Evolutionary conservation across 2,888 invertebrate genomes (phyloP), one percentile per base, ranked within the genome.

Genomic region (Cheiracanthium punctorium): DNA sequence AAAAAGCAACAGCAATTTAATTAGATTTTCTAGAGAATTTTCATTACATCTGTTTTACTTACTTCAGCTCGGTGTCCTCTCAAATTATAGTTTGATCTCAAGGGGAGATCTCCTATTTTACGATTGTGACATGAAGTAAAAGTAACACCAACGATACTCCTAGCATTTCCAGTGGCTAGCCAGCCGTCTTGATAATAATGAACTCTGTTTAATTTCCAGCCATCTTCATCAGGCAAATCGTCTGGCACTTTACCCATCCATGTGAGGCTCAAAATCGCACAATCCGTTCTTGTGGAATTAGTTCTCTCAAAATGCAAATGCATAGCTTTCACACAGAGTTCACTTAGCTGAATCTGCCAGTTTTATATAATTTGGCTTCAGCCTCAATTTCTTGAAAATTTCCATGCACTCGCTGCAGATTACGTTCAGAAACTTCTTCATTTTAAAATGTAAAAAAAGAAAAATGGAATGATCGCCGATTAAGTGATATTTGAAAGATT

Each of bases 211-310:
- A 98, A 93, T 93, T 97, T 97, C 98, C 98, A 98, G 90, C 97
- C 97, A 92, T 97, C 97, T 92, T 97, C 96, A 96, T 97, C 91
- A 91, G 97, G 97, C 90, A 97, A 93, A 91, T 97, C 96, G 92
- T 98, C 98, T 89, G 98, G 98, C 90, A 98, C 97, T 93, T 98
- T 97, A 89, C 98, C 98, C 98, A 98, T 98, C 98, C 98, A 98
- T 91, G 98, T 97, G 91, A 98, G 94, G 90, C 97, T 96, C 91
- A 97, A 93, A 91, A 98, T 96, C 90, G 96, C 95, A 93, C 97
- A 98, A 93, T 98, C 98, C 90, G 97, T 96, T 37, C 88, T 80
- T 8, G 89, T 88, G 70, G 80, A 86, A 64, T 81, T 80, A 92
- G 96, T 97, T 91, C 96, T 95, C 92, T 98, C 98, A 92, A 98